A percentile compares a stretch with the other conserved stretches of the same genome.
These are phyloP conservation scores for Orbicella faveolata DNA, from an alignment of 64 coral and sea anemone species.

Conservation along the genomic window DNA sequence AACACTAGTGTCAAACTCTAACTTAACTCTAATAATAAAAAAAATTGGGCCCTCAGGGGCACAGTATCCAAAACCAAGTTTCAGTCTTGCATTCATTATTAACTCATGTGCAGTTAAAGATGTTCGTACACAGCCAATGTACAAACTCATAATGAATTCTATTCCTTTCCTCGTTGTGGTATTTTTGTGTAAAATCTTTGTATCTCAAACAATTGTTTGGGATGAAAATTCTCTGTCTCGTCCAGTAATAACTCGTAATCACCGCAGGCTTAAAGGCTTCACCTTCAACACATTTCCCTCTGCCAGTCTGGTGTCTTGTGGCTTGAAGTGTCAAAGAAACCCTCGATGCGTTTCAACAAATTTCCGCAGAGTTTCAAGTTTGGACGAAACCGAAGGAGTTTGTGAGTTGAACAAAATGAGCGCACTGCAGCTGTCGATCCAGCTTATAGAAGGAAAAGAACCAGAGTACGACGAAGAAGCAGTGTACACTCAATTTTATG, in stretches of 20 bases:
- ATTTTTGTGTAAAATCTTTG: neutral
- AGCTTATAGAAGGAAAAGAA: neutral
- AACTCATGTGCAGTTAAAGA: too few species aligned
- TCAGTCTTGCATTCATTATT: too few species aligned
- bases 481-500: neutral
- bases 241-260: slow-evolving; percentile 9
- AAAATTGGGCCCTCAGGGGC: too few species aligned
- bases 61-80: too few species aligned
- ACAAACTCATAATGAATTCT: neutral
- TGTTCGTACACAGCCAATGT: too few species aligned
- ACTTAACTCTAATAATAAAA: too few species aligned
- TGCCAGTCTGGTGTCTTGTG: neutral
- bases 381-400: neutral
- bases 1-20: too few species aligned
- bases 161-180: neutral
- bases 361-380: neutral
- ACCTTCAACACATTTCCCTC: neutral
- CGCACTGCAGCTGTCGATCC: neutral
- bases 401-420: neutral
- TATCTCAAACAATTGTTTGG: neutral
- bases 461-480: neutral
- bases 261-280: too few species aligned
- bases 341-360: slow-evolving; percentile 5
- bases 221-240: neutral
- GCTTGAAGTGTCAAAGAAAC: slow-evolving; percentile 12